Evolutionary conservation across 2,797 vertebrate genomes (phyloP).

Genomic region (Neostethus bicornis): DNA sequence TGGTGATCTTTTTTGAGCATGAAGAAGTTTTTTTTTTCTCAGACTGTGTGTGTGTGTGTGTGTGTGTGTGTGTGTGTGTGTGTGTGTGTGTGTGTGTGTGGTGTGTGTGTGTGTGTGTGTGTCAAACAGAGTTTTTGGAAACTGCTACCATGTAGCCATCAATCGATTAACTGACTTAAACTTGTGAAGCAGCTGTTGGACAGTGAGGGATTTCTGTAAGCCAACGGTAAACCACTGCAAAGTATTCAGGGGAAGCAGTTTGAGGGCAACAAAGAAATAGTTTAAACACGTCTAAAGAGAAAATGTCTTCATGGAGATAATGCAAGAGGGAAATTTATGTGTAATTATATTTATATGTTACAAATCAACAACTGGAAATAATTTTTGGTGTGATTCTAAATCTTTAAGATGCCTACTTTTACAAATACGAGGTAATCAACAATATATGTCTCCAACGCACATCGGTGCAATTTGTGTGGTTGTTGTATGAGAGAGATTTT

Average conservation of each 20-base stretch:
- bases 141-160: conserved; percentile 53
- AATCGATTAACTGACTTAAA: conserved; percentile 70
- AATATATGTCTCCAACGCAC: conserved; percentile 36
- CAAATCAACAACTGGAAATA: background rate
- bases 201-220: conserved; percentile 53
- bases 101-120: conserved; percentile 24
- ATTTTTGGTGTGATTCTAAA: no score
- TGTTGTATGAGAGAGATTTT: conserved; percentile 65
- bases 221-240: conserved; percentile 40
- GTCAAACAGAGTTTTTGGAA: conserved; percentile 46
- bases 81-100: no score
- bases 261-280: conserved; percentile 9
- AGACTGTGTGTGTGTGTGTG: conserved; percentile 19
- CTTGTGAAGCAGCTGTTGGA: conserved; percentile 57
- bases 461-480: conserved; percentile 56
- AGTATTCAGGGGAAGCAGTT: conserved; percentile 11
- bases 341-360: background rate
- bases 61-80: conserved; percentile 11
- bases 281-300: background rate
- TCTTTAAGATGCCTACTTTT: conserved; percentile 6
- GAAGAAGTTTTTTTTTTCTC: conserved; percentile 79
- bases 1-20: conserved; percentile 76
- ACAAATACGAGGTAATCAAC: conserved; percentile 6
- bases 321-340: background rate
- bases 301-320: background rate